Evolutionary conservation across 2,888 invertebrate species (phyloP).

Genomic region (Coenonympha glycerion): DNA sequence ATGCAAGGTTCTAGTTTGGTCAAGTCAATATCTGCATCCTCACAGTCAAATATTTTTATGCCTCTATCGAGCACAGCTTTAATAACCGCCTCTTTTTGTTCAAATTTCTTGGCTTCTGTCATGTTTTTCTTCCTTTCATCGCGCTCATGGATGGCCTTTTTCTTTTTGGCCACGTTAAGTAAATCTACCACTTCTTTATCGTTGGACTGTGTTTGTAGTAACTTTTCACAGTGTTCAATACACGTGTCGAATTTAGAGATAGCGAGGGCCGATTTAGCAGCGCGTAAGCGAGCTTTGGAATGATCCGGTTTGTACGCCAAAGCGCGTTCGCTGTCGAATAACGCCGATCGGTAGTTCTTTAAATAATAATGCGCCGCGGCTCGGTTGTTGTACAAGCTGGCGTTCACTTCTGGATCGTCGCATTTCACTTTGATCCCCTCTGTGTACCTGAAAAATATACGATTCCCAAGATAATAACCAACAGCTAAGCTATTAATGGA

Average conservation of each 20-base stretch:
- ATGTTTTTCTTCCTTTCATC: constrained; percentile 73
- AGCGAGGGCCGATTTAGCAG: constrained; percentile 83
- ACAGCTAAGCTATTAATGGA: too few relatives aligned
- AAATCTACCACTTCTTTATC: constrained; percentile 66
- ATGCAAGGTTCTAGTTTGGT: constrained; percentile 79
- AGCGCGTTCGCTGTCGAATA: constrained; percentile 87
- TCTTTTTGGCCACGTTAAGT: constrained; percentile 62
- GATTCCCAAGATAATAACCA: not conserved
- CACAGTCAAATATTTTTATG: constrained; percentile 73
- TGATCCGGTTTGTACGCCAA: constrained; percentile 85
- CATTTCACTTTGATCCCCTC: constrained; percentile 90
- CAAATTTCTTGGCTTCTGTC: constrained; percentile 54
- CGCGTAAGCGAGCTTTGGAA: constrained; percentile 83
- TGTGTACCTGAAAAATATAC: constrained; percentile 79
- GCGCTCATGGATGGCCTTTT: constrained; percentile 66
- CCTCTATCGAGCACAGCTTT: constrained; percentile 63
- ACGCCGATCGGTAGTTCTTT: constrained; percentile 86
- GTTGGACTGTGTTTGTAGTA: constrained; percentile 74
- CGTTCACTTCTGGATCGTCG: constrained; percentile 81
- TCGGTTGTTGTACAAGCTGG: constrained; percentile 92
- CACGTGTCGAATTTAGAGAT: constrained; percentile 82
- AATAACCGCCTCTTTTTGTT: constrained; percentile 56
- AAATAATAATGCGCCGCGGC: constrained; percentile 92
- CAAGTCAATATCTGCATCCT: constrained; percentile 64
- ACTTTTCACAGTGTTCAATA: constrained; percentile 81